Base-by-base conservation (phyloP, 1,140 invertebrate species). In the Drosophila persimilis region DNA sequence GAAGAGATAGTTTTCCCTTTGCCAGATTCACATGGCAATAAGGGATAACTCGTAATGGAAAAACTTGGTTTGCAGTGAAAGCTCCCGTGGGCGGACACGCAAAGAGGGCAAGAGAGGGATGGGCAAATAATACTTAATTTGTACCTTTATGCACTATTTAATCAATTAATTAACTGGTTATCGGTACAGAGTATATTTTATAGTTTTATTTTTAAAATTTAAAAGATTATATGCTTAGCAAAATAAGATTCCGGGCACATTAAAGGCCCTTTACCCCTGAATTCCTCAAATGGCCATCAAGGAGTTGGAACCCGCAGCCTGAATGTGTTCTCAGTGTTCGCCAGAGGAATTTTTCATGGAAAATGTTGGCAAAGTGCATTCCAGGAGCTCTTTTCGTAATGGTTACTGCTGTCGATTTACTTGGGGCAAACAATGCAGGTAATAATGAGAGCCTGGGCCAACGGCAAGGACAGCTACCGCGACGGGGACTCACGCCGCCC, bases 1-100 rank as follows among this genome's bases (percentile, higher is more conserved):
- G 63, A 20, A 52, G 51, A 70, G 66, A 70, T 70, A 70, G 66
- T 69, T 70, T 67, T 47, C 35, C 41, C 20, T 35, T 69, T 50
- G 45, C 7, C 15, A 64, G 62, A 63, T 29, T 6, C 26, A 15
- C 46, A 64, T 17, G 39, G 45, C 62, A 48, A 39, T 6, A 48
- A 43, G 8, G 26, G 20, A 52, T 44, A 51, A 44, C 24, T 65
- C 20, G 46, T n/a, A 65, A 22, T 65, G 58, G 9, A 15, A 52
- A 46, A 54, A 24, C 26, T 57, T 57, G 31, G 4, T 2, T 5
- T 5, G 24, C 35, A 5, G 35, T 13, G 35, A 13, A 39, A 13
- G 11, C 35, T 39, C 35, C 13, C 35, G 9, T 0, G 3, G 8
- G 29, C 0, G 1, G 31, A 0, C 20, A 20, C 5, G 24, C 0